Evolutionary conservation across 2,888 invertebrate genomes (phyloP).

Genomic region (Drosophila picticornis): DNA sequence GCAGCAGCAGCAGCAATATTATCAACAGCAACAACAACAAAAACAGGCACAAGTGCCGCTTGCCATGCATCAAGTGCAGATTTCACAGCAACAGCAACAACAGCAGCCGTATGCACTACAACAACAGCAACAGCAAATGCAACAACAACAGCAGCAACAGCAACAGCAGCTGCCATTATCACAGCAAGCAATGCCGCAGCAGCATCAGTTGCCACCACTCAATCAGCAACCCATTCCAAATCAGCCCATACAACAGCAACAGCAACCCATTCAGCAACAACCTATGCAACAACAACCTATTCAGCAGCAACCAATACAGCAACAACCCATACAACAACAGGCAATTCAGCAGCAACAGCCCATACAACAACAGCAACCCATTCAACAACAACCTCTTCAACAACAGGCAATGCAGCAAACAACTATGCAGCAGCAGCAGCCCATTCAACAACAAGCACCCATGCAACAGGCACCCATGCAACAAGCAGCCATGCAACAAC

Average conservation of each 20-base stretch:
- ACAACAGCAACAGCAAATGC: conserved; percentile 69
- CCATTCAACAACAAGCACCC: conserved; percentile 22
- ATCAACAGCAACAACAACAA: conserved; percentile 63
- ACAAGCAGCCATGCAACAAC: conserved; percentile 59
- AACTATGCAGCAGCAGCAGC: conserved; percentile 6
- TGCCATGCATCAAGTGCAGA: conserved; percentile 57
- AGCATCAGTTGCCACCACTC: conserved; percentile 42
- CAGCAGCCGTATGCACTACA: conserved; percentile 45
- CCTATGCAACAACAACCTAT: conserved; percentile 54
- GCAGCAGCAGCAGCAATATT: conserved; percentile 51
- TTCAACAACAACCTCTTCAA: conserved; percentile 17
- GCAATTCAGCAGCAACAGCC: conserved; percentile 41
- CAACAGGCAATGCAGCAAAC: conserved; percentile 21
- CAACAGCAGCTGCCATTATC: conserved; percentile 27
- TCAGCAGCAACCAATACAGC: conserved; percentile 53
- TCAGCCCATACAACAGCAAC: conserved; percentile 60
- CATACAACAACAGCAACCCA: conserved; percentile 32
- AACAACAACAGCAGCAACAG: conserved; percentile 33
- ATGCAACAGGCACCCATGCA: conserved; percentile 47
- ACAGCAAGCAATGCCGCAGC: conserved; percentile 40
- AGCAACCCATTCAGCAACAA: conserved; percentile 50
- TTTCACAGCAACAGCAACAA: conserved; percentile 60
- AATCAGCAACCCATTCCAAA: conserved; percentile 74
- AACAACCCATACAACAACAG: conserved; percentile 18
- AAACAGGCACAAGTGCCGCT: conserved; percentile 47